These are phyloP conservation scores for Globodera rostochiensis DNA, from an alignment of 1,140 invertebrate species.

Conservation along the genomic window DNA sequence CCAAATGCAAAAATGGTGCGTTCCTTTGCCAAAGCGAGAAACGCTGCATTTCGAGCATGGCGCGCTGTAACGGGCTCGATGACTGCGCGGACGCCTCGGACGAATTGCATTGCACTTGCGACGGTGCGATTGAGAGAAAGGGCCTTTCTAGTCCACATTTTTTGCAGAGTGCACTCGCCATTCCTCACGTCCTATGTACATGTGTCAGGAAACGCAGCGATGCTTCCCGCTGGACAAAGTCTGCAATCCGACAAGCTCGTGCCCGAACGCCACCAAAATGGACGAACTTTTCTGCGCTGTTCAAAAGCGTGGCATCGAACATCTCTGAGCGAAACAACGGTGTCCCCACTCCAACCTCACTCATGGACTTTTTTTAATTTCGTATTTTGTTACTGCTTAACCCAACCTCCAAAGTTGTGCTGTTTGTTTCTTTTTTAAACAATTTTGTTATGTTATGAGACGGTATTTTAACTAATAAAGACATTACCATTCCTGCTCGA, in stretches of 20 bases:
- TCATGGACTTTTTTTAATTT: too few species aligned
- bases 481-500: too few species aligned
- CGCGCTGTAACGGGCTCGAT: slow-evolving; percentile 40
- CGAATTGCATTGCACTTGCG: slow-evolving; percentile 36
- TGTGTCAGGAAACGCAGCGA: slow-evolving; percentile 31
- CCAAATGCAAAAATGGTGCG: slow-evolving; percentile 9
- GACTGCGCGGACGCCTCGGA: slow-evolving; percentile 48
- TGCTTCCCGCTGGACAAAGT: slow-evolving; percentile 38
- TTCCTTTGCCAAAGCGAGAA: slow-evolving; percentile 37
- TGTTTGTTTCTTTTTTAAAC: too few species aligned
- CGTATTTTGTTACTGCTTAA: too few species aligned
- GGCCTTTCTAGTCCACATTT: slow-evolving; percentile 3
- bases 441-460: too few species aligned
- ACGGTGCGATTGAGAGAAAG: slow-evolving; percentile 31
- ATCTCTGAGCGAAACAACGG: slow-evolving; percentile 6
- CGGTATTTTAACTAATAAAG: too few species aligned
- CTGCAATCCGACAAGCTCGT: slow-evolving; percentile 29
- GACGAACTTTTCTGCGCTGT: slow-evolving; percentile 41
- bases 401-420: too few species aligned
- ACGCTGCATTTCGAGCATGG: slow-evolving; percentile 35
- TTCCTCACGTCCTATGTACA: slow-evolving; percentile 32
- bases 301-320: slow-evolving; percentile 22
- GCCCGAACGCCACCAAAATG: slow-evolving; percentile 31
- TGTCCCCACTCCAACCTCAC: too few species aligned
- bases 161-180: slow-evolving; percentile 40